These are phyloP conservation scores for Punctoribates punctum DNA, from an alignment of 2,888 invertebrate genomes.

Conservation along the genomic window DNA sequence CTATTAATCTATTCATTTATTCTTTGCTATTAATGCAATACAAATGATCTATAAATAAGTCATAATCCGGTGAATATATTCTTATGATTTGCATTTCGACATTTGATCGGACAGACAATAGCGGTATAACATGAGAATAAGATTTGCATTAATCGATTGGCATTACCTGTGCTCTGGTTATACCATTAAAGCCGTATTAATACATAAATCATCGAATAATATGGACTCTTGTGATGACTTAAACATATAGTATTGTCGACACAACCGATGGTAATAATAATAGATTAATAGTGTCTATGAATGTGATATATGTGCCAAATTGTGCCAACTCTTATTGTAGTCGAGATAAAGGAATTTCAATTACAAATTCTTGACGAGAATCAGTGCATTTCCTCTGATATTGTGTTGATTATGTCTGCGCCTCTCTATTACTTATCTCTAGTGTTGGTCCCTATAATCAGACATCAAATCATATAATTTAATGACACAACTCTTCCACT, in stretches of 20 bases:
- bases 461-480: slow-evolving; percentile 1
- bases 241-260: not conserved
- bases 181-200: not conserved
- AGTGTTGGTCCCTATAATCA: slow-evolving; percentile 7
- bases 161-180: not conserved
- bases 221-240: not conserved
- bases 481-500: slow-evolving; percentile 17
- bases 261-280: not conserved
- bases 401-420: slow-evolving; percentile 10
- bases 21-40: too few species aligned
- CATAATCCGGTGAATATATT: too few species aligned
- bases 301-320: not conserved
- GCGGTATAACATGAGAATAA: too few species aligned
- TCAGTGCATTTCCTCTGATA: slow-evolving; percentile 2
- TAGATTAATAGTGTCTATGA: slow-evolving; percentile 13
- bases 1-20: too few species aligned
- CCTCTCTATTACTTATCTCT: not conserved
- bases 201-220: slow-evolving; percentile 11
- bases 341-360: slow-evolving; percentile 25
- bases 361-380: slow-evolving; percentile 28
- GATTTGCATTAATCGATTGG: too few species aligned
- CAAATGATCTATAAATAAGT: too few species aligned
- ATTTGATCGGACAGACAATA: too few species aligned
- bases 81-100: too few species aligned
- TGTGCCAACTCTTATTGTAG: not conserved